Evolutionary conservation across 2,113 vertebrate genomes (phyloP).

Genomic region (Brachionichthys hirsutus): DNA sequence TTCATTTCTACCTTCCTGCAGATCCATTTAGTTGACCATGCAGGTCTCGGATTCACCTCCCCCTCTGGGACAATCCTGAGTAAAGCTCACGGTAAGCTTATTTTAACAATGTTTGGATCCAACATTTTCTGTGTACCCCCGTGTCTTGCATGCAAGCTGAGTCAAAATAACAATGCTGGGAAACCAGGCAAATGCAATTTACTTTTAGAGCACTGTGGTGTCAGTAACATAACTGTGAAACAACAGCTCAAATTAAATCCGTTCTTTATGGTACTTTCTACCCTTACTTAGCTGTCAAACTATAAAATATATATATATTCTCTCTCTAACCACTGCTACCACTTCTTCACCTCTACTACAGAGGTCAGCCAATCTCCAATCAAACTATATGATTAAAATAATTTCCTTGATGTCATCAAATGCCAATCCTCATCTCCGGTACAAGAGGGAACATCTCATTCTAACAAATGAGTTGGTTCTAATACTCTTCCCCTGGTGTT

Average conservation of each 20-base stretch:
- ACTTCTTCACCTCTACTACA: too few species aligned
- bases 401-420: too few species aligned
- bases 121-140: conserved; percentile 7
- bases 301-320: too few species aligned
- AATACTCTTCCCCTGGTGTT: too few species aligned
- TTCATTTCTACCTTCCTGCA: background rate
- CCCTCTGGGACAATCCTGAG: conserved; percentile 16
- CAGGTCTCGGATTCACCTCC: conserved; percentile 1
- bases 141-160: conserved; percentile 15
- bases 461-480: too few species aligned
- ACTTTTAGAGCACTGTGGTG: background rate
- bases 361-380: too few species aligned
- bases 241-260: background rate
- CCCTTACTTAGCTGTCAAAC: too few species aligned
- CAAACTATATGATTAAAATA: too few species aligned
- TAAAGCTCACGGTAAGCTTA: conserved; percentile 31
- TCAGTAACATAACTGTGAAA: conserved; percentile 9
- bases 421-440: too few species aligned
- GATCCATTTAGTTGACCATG: conserved; percentile 10
- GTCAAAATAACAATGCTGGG: conserved; percentile 24
- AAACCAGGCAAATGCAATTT: conserved; percentile 8
- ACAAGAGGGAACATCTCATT: too few species aligned
- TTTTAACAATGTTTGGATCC: conserved; percentile 34
- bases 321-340: too few species aligned
- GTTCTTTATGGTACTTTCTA: background rate